Evolutionary conservation across 2,113 vertebrate genomes (phyloP).

Genomic region (Python bivittatus): DNA sequence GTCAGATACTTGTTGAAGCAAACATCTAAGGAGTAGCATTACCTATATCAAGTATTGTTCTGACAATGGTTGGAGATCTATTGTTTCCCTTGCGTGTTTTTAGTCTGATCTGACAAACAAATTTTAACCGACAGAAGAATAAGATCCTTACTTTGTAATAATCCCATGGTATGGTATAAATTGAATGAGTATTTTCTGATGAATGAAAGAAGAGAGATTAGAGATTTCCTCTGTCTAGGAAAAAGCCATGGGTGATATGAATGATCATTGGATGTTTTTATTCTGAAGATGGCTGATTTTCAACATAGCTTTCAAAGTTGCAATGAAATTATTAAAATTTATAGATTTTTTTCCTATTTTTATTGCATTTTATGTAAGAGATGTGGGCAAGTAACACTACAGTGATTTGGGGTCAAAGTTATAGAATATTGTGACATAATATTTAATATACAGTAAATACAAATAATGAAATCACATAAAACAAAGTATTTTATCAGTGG

Average conservation of each 20-base stretch:
- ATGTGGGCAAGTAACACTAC: not conserved
- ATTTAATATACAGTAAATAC: not conserved
- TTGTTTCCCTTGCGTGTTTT: not conserved
- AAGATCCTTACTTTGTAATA: not conserved
- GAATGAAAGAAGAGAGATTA: not conserved
- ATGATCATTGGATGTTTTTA: not conserved
- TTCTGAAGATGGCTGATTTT: not conserved
- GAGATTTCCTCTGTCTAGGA: not conserved
- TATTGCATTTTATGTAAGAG: not conserved
- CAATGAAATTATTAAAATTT: not conserved
- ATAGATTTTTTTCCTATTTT: constrained; percentile 7
- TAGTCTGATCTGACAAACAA: not conserved
- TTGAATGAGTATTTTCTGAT: not conserved
- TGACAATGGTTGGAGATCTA: not conserved
- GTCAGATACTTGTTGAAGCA: not conserved
- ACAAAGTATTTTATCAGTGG: not conserved
- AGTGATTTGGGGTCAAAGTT: not conserved
- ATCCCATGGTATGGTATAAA: not conserved
- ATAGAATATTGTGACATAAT: not conserved
- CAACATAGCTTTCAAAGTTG: not conserved
- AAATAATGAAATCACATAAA: not conserved
- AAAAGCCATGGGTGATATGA: not conserved
- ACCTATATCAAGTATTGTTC: not conserved
- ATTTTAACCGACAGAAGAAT: not conserved
- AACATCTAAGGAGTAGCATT: not conserved